Base-by-base conservation (phyloP, 2,797 vertebrate species). In the Hypotaenidia philippensis region DNA sequence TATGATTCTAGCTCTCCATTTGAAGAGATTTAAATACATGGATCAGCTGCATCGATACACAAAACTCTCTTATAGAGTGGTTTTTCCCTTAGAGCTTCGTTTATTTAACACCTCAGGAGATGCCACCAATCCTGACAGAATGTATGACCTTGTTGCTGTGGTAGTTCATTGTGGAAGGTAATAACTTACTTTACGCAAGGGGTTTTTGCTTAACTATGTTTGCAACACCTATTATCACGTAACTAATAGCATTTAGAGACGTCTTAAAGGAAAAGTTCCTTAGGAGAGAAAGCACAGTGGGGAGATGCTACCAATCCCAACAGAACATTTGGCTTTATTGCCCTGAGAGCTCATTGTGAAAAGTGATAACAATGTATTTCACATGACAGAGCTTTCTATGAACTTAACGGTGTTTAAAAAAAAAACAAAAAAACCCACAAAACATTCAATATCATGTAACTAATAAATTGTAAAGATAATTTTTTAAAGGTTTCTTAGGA, bases 111-210 rank as follows among this genome's bases (percentile, higher is more conserved):
- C 98, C 75, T 98, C 98, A 57, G 98, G 98, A 87, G 98, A 98
- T 72, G 98, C 98, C 72, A 98, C 98, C 91, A 98, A 98, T 93
- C 98, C 98, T 93, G 98, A 98, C 96, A 97, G 98, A 97, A 98
- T 98, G 98, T 98, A 98, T 53, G 98, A 98, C 97, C 98, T 98
- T 53, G 98, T 98, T 59, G 98, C 98, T 80, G 98, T 98, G 57
- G 98, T 98, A 92, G 98, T 98, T 96, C 98, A 98, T 97, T 98
- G 98, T 97, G 98, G 98, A 97, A 98, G 98, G 98, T 98, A 98
- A 97, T 17, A 36, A 64, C n/a, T 77, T 44, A 4, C 41, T 89
- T 82, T 64, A 63, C 18, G 1, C 6, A 41, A 36, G 29, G 9
- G 16, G n/a, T 44, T 86, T 74, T 81, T 66, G 5, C 5, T 3